Evolutionary conservation across 2,888 invertebrate genomes (phyloP), one percentile per base, ranked within the genome.

Genomic region (Acleris laterana): DNA sequence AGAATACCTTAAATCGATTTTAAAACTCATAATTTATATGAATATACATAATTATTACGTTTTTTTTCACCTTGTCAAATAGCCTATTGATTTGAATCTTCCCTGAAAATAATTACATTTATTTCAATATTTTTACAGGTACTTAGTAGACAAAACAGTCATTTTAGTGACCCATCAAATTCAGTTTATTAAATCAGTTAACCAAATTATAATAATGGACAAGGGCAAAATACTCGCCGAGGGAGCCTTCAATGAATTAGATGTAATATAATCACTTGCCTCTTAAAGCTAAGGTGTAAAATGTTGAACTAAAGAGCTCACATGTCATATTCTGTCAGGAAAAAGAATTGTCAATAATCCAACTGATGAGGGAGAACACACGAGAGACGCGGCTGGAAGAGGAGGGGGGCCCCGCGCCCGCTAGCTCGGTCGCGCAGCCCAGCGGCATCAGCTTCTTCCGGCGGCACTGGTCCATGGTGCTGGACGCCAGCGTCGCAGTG

Each of bases 111-210:
- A 38, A 13, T 38, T 13, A 38, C 38, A 13, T 38, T 38, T 13
- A 38, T 38, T 38, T 4, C 13, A 38, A 38, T 38, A 9, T 48
- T 11, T 32, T 62, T 70, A 53, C 61, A 93, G 92, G 69, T 90
- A 93, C 74, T 84, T 97, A 63, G 91, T 91, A 50, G 93, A 94
- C n/a, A 96, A 96, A 81, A 95, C 96, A 9, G 94, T 96, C 0
- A 93, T 97, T 56, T 87, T 97, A 63, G 95, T 97, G 4, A 98
- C 97, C 0, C 97, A 98, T 89, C 98, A 98, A 81, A 85, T 97
- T 59, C 97, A 98, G 81, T 97, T 96, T 73, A 88, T 96, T 9
- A 95, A 95, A 74, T 90, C 94, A 48, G 96, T 95, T 1, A 95
- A 96, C 80, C 94, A 94, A 66, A 93, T 93, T 17, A 80, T 93